Evolutionary conservation across 1,140 invertebrate species (phyloP), one percentile per base, ranked within the genome.

Genomic region (Stenopsyche tienmushanensis): DNA sequence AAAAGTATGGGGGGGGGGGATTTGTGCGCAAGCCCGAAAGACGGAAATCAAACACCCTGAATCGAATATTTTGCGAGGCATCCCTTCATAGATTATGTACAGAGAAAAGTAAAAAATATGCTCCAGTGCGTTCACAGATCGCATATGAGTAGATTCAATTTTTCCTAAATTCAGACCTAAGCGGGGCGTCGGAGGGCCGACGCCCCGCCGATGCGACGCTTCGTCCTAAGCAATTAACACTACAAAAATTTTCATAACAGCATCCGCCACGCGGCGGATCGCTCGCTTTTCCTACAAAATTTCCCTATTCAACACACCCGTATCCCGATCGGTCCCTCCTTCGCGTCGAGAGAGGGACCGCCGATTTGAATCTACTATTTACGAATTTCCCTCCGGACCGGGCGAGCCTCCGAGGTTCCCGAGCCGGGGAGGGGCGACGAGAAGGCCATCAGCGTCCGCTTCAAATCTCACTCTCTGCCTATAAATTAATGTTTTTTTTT

Each of bases 121-220:
- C 57, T 60, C 57, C 57, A 39, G 57, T 47, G 39, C 57, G 24
- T 17, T 47, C 42, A 15, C 24, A n/a, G 15, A 24, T 59, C 29
- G 26, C 42, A 57, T n/a, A 60, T 60, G 41, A 60, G 57, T 60
- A 60, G 57, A 60, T 60, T 60, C 57, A 60, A 60, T 15, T 47
- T 47, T 47, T 47, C 44, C 44, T 47, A 47, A 47, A 20, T 18
- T 15, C 18, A 5, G 8, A 47, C 7, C 44, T 5, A 47, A 34
- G 5, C 29, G 29, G 5, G 5, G 29, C 29, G 5, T 7, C 5
- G 5, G 29, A 34, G 29, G 13, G 5, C 29, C 5, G 29, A 13
- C 29, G 29, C 29, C 29, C 29, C 5, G 13, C 44, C 10, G 17
- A 15, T 47, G 5, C 17, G 44, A 47, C n/a, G n/a, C n/a, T n/a